Evolutionary conservation across 2,888 invertebrate species (phyloP), one percentile per base, ranked within the genome.

Genomic region (Leptinotarsa haldemani): DNA sequence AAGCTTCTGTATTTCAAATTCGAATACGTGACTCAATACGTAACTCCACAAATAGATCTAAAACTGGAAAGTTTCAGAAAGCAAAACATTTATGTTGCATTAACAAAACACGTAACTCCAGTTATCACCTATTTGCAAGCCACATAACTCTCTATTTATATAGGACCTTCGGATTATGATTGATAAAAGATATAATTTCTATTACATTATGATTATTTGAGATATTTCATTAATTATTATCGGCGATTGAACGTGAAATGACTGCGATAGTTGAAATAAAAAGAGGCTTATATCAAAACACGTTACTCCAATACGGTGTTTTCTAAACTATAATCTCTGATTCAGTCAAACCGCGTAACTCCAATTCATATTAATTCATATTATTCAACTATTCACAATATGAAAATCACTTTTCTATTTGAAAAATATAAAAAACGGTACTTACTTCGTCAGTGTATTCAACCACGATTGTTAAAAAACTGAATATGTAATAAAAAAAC

Each of bases 31-130:
- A 53, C n/a, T 53, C n/a, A 53, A 18, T 53, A 53, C 53, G 53
- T 53, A 53, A 53, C 53, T 53, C 53, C 53, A 53, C 53, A 53
- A 53, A 53, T n/a, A 53, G 53, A 53, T 53, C 53, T 15, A n/a
- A 53, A 53, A 53, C 53, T 53, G 53, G 53, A 48, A n/a, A 53
- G 18, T 53, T 53, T n/a, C 53, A 18, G n/a, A 15, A 53, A 53
- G 53, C 53, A 53, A 53, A 53, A 53, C 53, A 53, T 53, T 53
- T 53, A 53, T 53, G 53, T 53, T 53, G 53, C n/a, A 53, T 53
- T n/a, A 16, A 53, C 53, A 53, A 53, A 53, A 53, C 53, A 53
- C 53, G 53, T 53, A 53, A 53, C 53, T 53, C 53, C 53, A 53
- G 53, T 53, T 53, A 53, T 53, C 53, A 53, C 53, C 53, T 53